A percentile compares a stretch with the other conserved stretches of the same genome.
Evolutionary conservation across 2,888 invertebrate species (phyloP).

Genomic region (Mimachlamys varia): DNA sequence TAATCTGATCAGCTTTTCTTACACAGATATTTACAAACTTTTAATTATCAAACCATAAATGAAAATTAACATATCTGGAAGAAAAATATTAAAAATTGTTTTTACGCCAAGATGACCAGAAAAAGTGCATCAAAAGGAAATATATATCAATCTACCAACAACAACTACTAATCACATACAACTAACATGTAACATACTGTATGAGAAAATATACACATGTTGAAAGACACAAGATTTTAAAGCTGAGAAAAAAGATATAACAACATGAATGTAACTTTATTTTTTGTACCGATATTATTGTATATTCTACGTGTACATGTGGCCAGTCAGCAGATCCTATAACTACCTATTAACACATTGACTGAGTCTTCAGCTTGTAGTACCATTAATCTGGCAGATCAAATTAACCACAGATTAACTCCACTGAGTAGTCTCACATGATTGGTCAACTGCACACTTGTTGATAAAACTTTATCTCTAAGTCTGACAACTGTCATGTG

Average conservation of each 20-base stretch:
- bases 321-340: background rate
- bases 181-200: no score
- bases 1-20: no score
- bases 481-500: no score
- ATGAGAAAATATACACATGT: no score
- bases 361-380: background rate
- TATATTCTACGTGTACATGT: background rate
- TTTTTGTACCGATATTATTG: no score
- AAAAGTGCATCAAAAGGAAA: background rate
- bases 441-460: background rate
- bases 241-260: no score
- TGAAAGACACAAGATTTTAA: no score
- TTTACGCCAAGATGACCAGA: background rate
- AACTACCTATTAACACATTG: background rate
- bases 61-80: background rate
- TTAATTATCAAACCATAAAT: no score
- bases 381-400: background rate
- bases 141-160: no score
- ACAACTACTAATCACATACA: no score
- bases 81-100: background rate
- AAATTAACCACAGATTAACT: slow-evolving; percentile 5
- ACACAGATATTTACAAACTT: no score
- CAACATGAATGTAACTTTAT: background rate
- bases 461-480: background rate
- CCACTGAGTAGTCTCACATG: background rate